Conservation (phyloP, 2,113 vertebrate genomes). For the pig (Sus scrofa) region T2T-Sscrofa CM000826.6:27683501-27684000, state of each 20-base stretch:
- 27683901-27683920: constrained; percentile 71
- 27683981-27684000: constrained; percentile 66
- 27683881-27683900: constrained; percentile 62
- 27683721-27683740: not conserved
- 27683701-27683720: not conserved
- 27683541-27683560: too few relatives aligned
- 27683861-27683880: constrained; percentile 72
- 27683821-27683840: constrained; percentile 51
- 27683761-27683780: not conserved
- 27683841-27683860: constrained; percentile 38
- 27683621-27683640: too few relatives aligned
- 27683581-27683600: too few relatives aligned
- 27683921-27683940: constrained; percentile 64
- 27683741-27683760: not conserved
- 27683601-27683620: too few relatives aligned
- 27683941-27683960: constrained; percentile 63
- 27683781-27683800: not conserved
- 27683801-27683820: not conserved
- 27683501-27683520: too few relatives aligned
- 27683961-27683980: constrained; percentile 71
- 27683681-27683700: not conserved
- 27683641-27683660: not conserved
- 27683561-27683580: too few relatives aligned
- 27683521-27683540: too few relatives aligned
- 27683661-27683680: not conserved